These are phyloP conservation scores for Gorsachius goisagi DNA, from an alignment of 2,113 vertebrate species.

Conservation along the genomic window DNA sequence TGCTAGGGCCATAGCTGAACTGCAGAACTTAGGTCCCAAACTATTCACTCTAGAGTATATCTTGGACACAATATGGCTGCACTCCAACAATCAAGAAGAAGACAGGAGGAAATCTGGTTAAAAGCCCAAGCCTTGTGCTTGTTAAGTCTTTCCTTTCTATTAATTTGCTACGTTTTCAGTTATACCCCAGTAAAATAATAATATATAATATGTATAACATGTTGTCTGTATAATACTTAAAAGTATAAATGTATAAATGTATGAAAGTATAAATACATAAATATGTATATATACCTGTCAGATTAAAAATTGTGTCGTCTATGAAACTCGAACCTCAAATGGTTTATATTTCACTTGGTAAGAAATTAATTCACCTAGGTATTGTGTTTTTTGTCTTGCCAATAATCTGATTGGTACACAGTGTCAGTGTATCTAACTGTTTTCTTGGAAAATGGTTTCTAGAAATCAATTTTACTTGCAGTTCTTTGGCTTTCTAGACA, in stretches of 20 bases:
- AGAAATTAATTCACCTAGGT: background rate
- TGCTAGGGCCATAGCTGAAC: background rate
- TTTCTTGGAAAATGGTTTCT: constrained; percentile 1
- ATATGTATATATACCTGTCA: background rate
- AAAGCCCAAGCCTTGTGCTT: background rate
- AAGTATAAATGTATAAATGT: background rate
- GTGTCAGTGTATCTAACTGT: background rate
- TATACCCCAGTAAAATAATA: background rate
- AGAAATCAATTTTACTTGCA: background rate
- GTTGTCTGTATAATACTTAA: background rate
- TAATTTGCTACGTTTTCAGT: background rate
- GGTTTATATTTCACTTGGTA: background rate
- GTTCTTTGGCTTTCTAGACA: background rate
- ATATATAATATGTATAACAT: background rate
- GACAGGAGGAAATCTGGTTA: background rate
- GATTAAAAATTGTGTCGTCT: background rate
- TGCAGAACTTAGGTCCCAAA: background rate
- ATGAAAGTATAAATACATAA: background rate
- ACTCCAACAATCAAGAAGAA: background rate
- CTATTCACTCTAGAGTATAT: background rate
- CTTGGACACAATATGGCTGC: background rate
- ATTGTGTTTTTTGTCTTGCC: background rate
- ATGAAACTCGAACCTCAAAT: background rate
- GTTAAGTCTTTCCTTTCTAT: background rate
- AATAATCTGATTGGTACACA: background rate